Base-by-base conservation (phyloP, 2,113 vertebrate species). In the Oplegnathus fasciatus region DNA sequence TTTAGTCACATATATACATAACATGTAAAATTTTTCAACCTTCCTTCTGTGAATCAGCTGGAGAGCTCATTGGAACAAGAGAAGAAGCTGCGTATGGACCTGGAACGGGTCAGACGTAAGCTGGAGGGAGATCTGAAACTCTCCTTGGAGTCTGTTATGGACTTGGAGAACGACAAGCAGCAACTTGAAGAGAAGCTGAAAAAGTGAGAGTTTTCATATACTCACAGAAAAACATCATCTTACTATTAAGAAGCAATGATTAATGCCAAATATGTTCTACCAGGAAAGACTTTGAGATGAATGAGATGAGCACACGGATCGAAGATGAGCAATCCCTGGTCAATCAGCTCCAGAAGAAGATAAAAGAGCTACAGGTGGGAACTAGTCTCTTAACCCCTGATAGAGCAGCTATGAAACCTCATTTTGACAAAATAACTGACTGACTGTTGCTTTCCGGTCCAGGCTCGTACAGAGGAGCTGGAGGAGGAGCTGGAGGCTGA, bases 31-130 rank as follows among this genome's bases (percentile, higher is more conserved):
- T 28, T 14, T 20, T 44, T 54, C 24, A 17, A 70, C 9, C 8
- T 20, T 77, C 7, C 34, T 64, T 4, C 40, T 28, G 1, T 64
- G 66, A 78, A 57, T 78, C 90, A 99, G 98, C 94, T 99, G 92
- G 98, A 99, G 91, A 95, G 97, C n/a, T 97, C 97, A 34, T 94
- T 99, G 85, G 98, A 99, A 75, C 98, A 99, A 93, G 98, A 99
- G 86, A 99, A 98, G 95, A 99, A 98, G 77, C 24, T 98, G 46
- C 96, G 97, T 32, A 95, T 99, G 96, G 98, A 99, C 86, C 94
- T 97, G 24, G 98, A 99, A 87, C 96, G 98, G 77, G 95, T 94
- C 68, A 97, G 95, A 83, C 96, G 98, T 72, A 99, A 98, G 89
- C 96, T 99, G 1, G 98, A 99, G 91, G 98, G 97, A 24, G 98